phyloP scores from a whole-genome alignment of 2,113 vertebrate species.

The Rhipidura dahli region DNA sequence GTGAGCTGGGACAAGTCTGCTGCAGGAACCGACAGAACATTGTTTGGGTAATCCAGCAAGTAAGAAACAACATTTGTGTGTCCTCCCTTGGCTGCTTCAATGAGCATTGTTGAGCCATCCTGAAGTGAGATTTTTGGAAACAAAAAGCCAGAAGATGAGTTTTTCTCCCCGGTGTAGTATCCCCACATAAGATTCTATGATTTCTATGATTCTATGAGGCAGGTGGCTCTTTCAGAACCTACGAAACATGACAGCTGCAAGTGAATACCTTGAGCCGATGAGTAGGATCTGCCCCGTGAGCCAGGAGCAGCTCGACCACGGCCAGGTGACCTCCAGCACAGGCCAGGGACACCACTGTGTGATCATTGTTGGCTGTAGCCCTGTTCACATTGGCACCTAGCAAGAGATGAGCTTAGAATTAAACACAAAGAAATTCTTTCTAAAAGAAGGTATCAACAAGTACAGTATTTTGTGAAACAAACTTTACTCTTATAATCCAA shows the following conservation, averaged over 20 bases:
- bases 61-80: conserved; percentile 99
- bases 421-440: neutral
- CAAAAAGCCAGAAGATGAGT: neutral
- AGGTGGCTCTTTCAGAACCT: neutral
- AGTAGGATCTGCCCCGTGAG: conserved; percentile 96
- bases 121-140: conserved; percentile 60
- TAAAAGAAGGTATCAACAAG: neutral
- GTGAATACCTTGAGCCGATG: conserved; percentile 94
- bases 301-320: conserved; percentile 94
- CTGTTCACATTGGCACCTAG: conserved; percentile 97
- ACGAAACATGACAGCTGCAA: neutral
- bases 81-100: conserved; percentile 98
- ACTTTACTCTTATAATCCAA: neutral
- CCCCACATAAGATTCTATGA: fast-evolving
- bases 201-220: neutral
- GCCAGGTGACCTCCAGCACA: conserved; percentile 96
- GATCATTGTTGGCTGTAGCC: conserved; percentile 97
- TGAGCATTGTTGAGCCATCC: conserved; percentile 99
- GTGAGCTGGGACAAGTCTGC: conserved; percentile 93
- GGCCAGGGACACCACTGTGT: conserved; percentile 97
- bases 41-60: conserved; percentile 98
- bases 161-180: neutral
- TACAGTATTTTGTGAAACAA: neutral
- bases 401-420: neutral
- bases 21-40: conserved; percentile 89